Base-by-base conservation (phyloP, 2,888 invertebrate species). In the Siphlonurus alternatus region DNA sequence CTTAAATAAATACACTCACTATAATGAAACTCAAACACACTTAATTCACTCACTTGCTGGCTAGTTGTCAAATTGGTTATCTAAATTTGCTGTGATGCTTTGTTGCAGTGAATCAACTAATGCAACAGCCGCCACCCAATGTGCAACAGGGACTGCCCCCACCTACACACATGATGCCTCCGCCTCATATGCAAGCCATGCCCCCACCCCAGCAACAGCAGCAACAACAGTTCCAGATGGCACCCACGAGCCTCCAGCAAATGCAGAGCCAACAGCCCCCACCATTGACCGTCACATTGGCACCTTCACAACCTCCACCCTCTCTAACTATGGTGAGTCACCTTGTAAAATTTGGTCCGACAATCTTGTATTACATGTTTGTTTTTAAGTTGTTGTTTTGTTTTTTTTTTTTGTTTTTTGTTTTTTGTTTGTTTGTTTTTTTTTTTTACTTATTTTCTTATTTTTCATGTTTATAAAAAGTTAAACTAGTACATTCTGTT, bases 121-220 rank as follows among this genome's bases (percentile, higher is more conserved):
- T 76, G 54, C 76, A 76, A 66, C 60, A 60, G 15, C 23, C 60
- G 3, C 63, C 59, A 7, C 63, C 22, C 2, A 18, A 23, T 56
- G n/a, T 63, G 23, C 63, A 63, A 19, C 63, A 53, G 19, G 63
- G 63, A 2, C 63, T 54, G 23, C 62, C 62, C 5, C 62, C 62
- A 53, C 18, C 62, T 2, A 53, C 62, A 25, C 51, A 51, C 10
- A 7, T 53, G 62, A n/a, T 23, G 1, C 63, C 63, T 1, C 65
- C 65, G 18, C 61, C 65, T 3, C 64, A 60, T 25, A 61, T 64
- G n/a, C 64, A 64, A 61, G 64, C 61, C 1, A 54, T 23, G 2
- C 60, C 64, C 2, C 53, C 62, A 1, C 62, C 62, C 1, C 56
- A 5, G 7, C 38, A 38, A 38, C 56, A 56, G n/a, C 56, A 5